phyloP scores from a whole-genome alignment of 2,888 invertebrate genomes.

The Conomelus anceps region DNA sequence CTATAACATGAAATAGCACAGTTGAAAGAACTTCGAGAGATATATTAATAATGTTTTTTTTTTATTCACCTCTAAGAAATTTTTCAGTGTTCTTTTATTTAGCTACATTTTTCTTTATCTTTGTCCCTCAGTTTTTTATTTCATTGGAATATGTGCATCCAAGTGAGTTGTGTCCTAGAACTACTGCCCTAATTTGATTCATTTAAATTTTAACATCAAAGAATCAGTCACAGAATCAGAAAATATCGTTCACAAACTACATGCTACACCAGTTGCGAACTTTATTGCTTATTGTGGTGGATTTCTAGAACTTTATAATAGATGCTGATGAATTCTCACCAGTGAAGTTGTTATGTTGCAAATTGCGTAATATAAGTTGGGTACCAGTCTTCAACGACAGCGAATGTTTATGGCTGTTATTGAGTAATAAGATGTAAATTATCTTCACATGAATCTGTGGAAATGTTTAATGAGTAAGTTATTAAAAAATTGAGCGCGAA shows the following conservation, averaged over 20 bases:
- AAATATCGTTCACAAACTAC: background rate
- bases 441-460: background rate
- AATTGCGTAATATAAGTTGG: background rate
- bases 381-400: background rate
- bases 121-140: no score
- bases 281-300: background rate
- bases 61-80: no score
- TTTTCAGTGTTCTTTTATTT: no score
- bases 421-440: background rate
- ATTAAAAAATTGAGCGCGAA: background rate
- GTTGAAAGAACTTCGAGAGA: no score
- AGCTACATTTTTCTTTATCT: no score
- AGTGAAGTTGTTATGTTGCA: background rate
- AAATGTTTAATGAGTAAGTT: background rate
- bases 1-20: no score
- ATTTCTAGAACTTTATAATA: background rate
- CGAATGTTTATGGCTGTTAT: background rate
- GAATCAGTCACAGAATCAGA: no score
- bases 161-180: no score
- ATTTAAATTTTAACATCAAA: background rate
- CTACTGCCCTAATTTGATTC: background rate
- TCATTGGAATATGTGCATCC: no score
- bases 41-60: no score
- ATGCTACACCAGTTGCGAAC: background rate
- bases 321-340: background rate